These are phyloP conservation scores for Loriculus beryllinus DNA, from an alignment of 2,797 vertebrate species.

Conservation along the genomic window DNA sequence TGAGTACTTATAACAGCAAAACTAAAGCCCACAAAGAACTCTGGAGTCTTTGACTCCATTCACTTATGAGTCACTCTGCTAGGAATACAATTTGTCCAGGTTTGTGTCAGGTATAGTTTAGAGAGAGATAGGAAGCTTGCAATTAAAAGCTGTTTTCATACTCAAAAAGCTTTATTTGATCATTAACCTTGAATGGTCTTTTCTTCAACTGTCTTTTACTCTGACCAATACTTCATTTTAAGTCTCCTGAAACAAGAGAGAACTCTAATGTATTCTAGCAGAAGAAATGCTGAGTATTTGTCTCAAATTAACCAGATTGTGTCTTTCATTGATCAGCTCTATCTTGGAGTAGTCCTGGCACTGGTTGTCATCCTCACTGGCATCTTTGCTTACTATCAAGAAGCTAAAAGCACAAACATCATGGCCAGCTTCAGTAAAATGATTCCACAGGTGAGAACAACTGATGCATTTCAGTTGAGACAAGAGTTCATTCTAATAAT, in stretches of 20 bases:
- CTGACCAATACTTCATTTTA: not conserved
- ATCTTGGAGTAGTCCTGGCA: slow-evolving; percentile 76
- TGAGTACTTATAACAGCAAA: not conserved
- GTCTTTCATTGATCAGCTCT: slow-evolving; percentile 70
- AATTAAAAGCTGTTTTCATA: not conserved
- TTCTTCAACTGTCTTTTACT: not conserved
- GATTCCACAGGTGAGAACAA: slow-evolving; percentile 78
- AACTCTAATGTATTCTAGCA: not conserved
- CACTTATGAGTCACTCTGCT: not conserved
- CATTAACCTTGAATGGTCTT: not conserved
- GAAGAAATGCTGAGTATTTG: not conserved
- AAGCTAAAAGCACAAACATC: slow-evolving; percentile 84
- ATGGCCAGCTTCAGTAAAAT: slow-evolving; percentile 83
- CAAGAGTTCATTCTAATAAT: not conserved
- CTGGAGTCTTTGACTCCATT: not conserved
- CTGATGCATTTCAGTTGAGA: not conserved
- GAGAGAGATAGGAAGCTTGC: not conserved
- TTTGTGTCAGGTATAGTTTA: not conserved
- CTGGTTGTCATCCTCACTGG: slow-evolving; percentile 79
- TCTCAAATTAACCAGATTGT: not conserved
- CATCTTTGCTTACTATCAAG: slow-evolving; percentile 82
- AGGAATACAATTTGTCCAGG: accelerated
- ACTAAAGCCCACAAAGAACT: not conserved
- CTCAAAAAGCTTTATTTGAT: not conserved
- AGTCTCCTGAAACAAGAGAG: not conserved